Evolutionary conservation across 1,140 invertebrate genomes (phyloP).

Genomic region (Hylaeus volcanicus): DNA sequence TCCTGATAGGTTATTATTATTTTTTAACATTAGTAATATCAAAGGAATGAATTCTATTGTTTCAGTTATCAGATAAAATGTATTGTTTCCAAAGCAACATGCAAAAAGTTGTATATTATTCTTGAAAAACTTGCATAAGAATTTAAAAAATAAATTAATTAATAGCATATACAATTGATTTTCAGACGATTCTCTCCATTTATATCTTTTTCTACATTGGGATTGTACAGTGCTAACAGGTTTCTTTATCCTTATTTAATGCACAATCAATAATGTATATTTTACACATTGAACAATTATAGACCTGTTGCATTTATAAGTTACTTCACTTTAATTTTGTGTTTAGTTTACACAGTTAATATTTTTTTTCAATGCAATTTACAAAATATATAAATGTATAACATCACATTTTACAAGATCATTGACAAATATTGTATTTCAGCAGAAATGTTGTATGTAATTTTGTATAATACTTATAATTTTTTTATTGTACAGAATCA

Average conservation of each 20-base stretch:
- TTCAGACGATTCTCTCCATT: constrained; percentile 78
- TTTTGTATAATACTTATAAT: constrained; percentile 5
- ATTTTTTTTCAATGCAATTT: constrained; percentile 14
- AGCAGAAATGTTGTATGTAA: background rate
- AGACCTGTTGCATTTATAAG: constrained; percentile 14
- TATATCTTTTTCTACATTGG: constrained; percentile 78
- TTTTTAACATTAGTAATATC: constrained; percentile 26
- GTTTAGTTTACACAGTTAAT: background rate
- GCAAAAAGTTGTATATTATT: background rate
- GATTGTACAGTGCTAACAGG: constrained; percentile 76
- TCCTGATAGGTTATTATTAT: constrained; percentile 71
- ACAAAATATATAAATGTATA: background rate
- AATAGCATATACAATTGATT: constrained; percentile 52
- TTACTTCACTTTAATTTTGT: constrained; percentile 32
- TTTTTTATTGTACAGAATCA: constrained; percentile 64
- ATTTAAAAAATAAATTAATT: background rate
- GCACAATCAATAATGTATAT: constrained; percentile 52
- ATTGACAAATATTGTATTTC: constrained; percentile 19
- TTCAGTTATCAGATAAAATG: constrained; percentile 17
- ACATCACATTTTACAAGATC: background rate
- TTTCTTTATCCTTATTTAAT: constrained; percentile 62
- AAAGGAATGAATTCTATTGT: background rate
- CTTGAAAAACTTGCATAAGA: background rate
- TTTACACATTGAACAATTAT: constrained; percentile 27
- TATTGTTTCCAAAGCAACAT: constrained; percentile 28